A percentile compares a stretch with the other conserved stretches of the same genome.
phyloP scores from a whole-genome alignment of 2,113 vertebrate species.

The Monopterus albus region DNA sequence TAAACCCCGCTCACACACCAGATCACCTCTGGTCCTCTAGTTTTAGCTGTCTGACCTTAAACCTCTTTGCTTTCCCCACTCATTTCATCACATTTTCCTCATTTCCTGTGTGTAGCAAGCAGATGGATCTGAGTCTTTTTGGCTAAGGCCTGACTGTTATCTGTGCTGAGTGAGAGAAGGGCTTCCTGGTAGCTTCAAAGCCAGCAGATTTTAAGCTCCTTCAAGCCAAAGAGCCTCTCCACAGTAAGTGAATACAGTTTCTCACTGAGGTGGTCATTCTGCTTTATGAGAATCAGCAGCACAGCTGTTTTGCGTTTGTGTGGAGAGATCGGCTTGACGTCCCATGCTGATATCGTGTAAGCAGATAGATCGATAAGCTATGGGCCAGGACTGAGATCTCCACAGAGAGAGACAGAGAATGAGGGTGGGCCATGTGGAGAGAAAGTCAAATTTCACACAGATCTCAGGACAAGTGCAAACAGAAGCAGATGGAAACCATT shows the following conservation, averaged over 20 bases:
- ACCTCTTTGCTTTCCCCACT: slow-evolving; percentile 37
- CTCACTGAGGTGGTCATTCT: slow-evolving; percentile 53
- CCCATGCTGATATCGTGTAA: slow-evolving; percentile 39
- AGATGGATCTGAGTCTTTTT: slow-evolving; percentile 58
- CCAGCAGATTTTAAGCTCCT: slow-evolving; percentile 47
- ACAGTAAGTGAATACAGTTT: slow-evolving; percentile 27
- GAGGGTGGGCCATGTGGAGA: slow-evolving; percentile 33
- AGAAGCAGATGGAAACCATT: slow-evolving; percentile 66
- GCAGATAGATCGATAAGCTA: slow-evolving; percentile 55
- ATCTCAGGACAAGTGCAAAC: slow-evolving; percentile 50
- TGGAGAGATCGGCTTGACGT: slow-evolving; percentile 37
- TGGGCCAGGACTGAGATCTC: slow-evolving; percentile 25
- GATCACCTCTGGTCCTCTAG: slow-evolving; percentile 11
- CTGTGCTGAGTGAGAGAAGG: slow-evolving; percentile 48
- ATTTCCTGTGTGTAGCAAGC: slow-evolving; percentile 76
- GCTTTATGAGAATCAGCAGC: slow-evolving; percentile 55
- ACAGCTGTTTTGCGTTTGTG: slow-evolving; percentile 67
- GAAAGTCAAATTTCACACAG: slow-evolving; percentile 42
- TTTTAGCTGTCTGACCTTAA: slow-evolving; percentile 40
- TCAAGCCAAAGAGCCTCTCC: slow-evolving; percentile 32
- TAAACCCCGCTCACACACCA: background rate
- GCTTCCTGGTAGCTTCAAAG: slow-evolving; percentile 70
- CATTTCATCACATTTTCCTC: slow-evolving; percentile 72
- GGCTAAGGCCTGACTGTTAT: slow-evolving; percentile 53
- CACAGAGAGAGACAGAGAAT: slow-evolving; percentile 4